These are phyloP conservation scores for Dreissena rostriformis DNA, from an alignment of 1,140 invertebrate genomes.

Conservation along the genomic window DNA sequence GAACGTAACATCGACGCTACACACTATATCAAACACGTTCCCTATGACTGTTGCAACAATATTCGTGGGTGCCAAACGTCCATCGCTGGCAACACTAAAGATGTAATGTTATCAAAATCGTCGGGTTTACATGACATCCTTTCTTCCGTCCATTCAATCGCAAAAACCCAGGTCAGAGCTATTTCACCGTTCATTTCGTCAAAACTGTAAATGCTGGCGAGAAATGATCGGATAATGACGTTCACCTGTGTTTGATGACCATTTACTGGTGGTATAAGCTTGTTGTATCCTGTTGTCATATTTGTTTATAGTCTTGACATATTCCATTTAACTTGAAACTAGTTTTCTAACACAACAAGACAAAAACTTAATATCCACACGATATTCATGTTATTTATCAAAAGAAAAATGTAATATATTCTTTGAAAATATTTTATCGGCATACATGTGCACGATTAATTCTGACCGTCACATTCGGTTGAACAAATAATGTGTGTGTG, in stretches of 20 bases:
- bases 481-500: no score
- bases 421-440: no score
- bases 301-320: neutral
- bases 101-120: neutral
- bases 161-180: no score
- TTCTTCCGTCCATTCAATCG: no score
- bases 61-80: slow-evolving; percentile 25
- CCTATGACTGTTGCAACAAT: slow-evolving; percentile 17
- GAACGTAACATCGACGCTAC: slow-evolving; percentile 33
- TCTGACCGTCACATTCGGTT: no score
- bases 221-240: neutral
- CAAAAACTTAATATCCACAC: no score
- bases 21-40: neutral
- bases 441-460: no score
- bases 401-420: no score
- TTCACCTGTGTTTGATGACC: neutral
- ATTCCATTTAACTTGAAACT: no score
- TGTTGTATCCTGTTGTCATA: slow-evolving; percentile 3
- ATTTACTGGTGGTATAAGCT: neutral
- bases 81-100: slow-evolving; percentile 10
- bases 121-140: no score
- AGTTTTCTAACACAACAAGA: no score
- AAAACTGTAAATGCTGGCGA: slow-evolving; percentile 12
- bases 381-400: no score
- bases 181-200: slow-evolving; percentile 20